Conservation (phyloP, 2,888 invertebrate species). For the Margaritifera margaritifera region DNA sequence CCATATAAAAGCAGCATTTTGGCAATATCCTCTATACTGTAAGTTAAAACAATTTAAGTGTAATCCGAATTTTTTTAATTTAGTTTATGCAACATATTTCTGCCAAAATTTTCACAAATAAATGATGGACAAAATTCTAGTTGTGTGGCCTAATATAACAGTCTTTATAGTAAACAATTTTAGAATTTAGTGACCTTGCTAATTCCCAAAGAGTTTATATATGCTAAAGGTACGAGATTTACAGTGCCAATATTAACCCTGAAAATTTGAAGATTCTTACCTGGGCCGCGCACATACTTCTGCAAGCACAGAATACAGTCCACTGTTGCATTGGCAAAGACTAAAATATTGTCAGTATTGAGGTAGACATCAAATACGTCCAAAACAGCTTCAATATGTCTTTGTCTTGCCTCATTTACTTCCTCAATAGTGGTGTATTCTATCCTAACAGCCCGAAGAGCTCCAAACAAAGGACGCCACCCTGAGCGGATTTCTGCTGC, state of each 20-base stretch:
- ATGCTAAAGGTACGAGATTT: too few species aligned
- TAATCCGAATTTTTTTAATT: too few species aligned
- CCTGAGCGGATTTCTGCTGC: constrained; percentile 94
- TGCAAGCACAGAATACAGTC: constrained; percentile 94
- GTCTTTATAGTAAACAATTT: too few species aligned
- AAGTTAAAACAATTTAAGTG: too few species aligned
- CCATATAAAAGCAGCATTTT: too few species aligned
- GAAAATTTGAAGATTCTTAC: constrained; percentile 68
- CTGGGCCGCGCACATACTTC: constrained; percentile 82
- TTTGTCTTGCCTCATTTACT: constrained; percentile 69
- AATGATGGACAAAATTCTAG: too few species aligned
- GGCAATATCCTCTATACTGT: too few species aligned
- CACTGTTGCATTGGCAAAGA: constrained; percentile 94
- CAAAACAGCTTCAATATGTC: constrained; percentile 73
- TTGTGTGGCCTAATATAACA: too few species aligned
- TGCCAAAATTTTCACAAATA: too few species aligned
- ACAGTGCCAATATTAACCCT: not conserved
- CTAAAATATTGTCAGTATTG: constrained; percentile 91
- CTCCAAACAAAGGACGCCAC: constrained; percentile 96
- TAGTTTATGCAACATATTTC: too few species aligned
- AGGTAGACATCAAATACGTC: constrained; percentile 94
- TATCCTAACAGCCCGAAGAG: constrained; percentile 85
- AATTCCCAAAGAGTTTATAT: too few species aligned
- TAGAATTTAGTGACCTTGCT: too few species aligned
- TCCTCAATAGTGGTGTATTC: constrained; percentile 70